Evolutionary conservation across 1,140 invertebrate genomes (phyloP), one percentile per base, ranked within the genome.

Genomic region (Apocrypta bakeri): DNA sequence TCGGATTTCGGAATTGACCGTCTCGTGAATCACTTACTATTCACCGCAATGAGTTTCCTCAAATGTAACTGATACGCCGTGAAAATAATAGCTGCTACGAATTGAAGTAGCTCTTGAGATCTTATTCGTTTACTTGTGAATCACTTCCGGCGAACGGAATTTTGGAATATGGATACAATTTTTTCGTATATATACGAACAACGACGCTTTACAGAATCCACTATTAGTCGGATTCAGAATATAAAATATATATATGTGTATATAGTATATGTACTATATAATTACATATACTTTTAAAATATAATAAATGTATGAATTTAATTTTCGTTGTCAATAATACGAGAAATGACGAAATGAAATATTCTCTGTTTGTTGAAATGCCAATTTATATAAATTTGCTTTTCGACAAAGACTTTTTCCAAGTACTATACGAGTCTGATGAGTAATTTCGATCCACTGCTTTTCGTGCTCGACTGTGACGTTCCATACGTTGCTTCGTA

Each of bases 331-430:
- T n/a, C n/a, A n/a, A n/a, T n/a, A n/a, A n/a, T n/a, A n/a, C n/a
- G n/a, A n/a, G n/a, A n/a, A n/a, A n/a, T n/a, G n/a, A n/a, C n/a
- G n/a, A n/a, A n/a, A n/a, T n/a, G n/a, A n/a, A n/a, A n/a, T n/a
- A n/a, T n/a, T n/a, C n/a, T n/a, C 48, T 56, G 21, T 14, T 17
- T 25, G 25, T 29, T 14, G 21, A 71, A 7, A n/a, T n/a, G n/a
- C n/a, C 64, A 66, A 56, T 79, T 79, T 42, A 68, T 71, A 63
- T 72, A 72, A 79, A 31, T 79, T 79, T 29, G 9, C 61, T 17
- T 31, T 37, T 6, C 48, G 33, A 48, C 37, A 69, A 79, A 69
- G 76, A 69, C 9, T 79, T 79, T 79, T 61, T 48, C 25, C 27
- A n/a, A 56, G 9, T n/a, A 4, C 7, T 7, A 31, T 31, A 31